Percentiles rank a stretch among this genome's conserved stretches.
phyloP scores from a whole-genome alignment of 1,140 invertebrate genomes.

The Lerema accius region DNA sequence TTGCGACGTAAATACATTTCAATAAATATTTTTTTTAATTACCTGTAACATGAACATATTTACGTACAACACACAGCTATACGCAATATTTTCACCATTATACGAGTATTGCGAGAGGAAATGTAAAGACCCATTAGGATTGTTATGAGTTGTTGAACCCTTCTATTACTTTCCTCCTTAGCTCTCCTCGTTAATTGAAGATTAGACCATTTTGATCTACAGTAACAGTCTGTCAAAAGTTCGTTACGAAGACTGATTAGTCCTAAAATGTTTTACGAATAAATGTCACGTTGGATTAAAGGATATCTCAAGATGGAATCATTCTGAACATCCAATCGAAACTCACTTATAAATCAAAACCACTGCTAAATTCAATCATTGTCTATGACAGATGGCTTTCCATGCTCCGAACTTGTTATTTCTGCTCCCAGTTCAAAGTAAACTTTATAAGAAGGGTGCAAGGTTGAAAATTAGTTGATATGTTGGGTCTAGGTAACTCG shows the following conservation, averaged over 20 bases:
- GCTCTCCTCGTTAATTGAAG: neutral
- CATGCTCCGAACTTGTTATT: constrained; percentile 23
- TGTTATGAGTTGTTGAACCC: too few species aligned
- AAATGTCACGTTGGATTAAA: constrained; percentile 24
- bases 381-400: constrained; percentile 49
- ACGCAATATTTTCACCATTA: too few species aligned
- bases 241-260: constrained; percentile 21
- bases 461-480: constrained; percentile 12
- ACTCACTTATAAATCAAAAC: constrained; percentile 50
- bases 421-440: neutral
- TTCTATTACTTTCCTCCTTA: neutral
- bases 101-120: too few species aligned
- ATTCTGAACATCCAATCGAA: constrained; percentile 22
- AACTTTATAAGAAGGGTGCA: constrained; percentile 16
- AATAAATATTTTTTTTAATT: too few species aligned
- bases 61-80: too few species aligned
- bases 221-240: constrained; percentile 7
- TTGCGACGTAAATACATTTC: too few species aligned
- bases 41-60: too few species aligned
- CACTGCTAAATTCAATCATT: constrained; percentile 48
- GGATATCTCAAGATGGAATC: constrained; percentile 17
- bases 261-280: constrained; percentile 17
- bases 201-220: neutral
- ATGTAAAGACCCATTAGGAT: too few species aligned
- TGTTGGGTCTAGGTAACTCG: constrained; percentile 1